These are phyloP conservation scores for Mustela erminea DNA, from an alignment of 2,797 vertebrate genomes.

Conservation along the genomic window DNA sequence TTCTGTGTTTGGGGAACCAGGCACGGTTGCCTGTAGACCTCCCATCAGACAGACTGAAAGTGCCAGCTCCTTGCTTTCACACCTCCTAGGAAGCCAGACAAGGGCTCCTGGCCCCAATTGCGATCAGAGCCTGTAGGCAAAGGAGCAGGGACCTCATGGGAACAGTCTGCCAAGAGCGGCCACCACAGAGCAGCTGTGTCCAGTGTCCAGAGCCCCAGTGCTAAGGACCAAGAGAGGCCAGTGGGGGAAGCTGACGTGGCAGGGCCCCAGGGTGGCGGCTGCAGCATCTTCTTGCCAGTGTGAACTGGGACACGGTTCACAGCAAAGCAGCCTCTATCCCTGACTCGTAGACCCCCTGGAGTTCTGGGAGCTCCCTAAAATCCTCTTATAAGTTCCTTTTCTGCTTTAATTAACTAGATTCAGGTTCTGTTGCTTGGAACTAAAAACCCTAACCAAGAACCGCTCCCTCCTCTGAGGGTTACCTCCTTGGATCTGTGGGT, in stretches of 20 bases:
- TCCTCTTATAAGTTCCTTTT: neutral
- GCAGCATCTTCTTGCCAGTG: fast-evolving
- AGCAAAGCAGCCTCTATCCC: neutral
- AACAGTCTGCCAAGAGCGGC: neutral
- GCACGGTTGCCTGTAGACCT: fast-evolving
- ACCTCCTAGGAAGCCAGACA: fast-evolving
- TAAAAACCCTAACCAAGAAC: no score
- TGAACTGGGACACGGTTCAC: fast-evolving
- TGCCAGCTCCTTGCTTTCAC: fast-evolving
- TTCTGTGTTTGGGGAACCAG: neutral
- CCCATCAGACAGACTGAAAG: fast-evolving
- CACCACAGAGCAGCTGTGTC: fast-evolving
- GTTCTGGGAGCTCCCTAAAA: neutral
- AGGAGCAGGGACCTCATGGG: neutral
- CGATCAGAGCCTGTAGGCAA: neutral
- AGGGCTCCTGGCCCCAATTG: neutral
- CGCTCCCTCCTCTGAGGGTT: no score
- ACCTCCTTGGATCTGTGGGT: neutral
- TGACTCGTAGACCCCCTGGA: neutral
- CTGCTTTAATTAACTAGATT: neutral
- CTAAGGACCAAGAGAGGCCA: fast-evolving
- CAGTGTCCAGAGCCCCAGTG: fast-evolving
- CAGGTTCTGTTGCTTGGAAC: neutral
- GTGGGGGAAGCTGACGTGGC: neutral
- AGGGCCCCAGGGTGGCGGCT: neutral